phyloP scores from a whole-genome alignment of 1,140 invertebrate genomes.

The Thaumetopoea pityocampa region DNA sequence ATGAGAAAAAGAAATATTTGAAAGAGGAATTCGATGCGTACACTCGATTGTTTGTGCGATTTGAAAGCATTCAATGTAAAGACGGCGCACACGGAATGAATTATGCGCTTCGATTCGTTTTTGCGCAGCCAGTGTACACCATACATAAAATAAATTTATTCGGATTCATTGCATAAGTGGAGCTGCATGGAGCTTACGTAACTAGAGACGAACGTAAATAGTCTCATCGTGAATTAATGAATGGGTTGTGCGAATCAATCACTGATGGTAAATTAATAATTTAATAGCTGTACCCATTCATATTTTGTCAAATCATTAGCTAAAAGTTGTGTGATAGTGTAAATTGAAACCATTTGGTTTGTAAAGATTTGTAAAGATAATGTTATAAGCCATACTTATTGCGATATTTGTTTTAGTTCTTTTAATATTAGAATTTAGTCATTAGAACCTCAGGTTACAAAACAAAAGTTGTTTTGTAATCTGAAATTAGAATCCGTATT shows the following conservation, averaged over 20 bases:
- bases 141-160: constrained; percentile 50
- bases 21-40: constrained; percentile 64
- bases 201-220: constrained; percentile 7
- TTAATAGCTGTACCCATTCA: too few species aligned
- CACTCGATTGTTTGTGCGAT: constrained; percentile 65
- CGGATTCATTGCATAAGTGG: constrained; percentile 52
- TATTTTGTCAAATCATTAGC: too few species aligned
- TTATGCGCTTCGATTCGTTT: constrained; percentile 52
- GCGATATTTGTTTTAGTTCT: too few species aligned
- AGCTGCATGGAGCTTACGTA: constrained; percentile 41
- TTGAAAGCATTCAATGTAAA: constrained; percentile 69
- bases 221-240: constrained; percentile 14
- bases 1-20: constrained; percentile 74
- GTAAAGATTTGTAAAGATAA: too few species aligned
- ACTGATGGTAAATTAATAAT: too few species aligned
- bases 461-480: too few species aligned
- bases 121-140: constrained; percentile 31
- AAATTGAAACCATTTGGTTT: too few species aligned
- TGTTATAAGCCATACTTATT: too few species aligned
- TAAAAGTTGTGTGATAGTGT: too few species aligned
- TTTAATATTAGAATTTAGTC: too few species aligned
- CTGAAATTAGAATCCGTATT: too few species aligned
- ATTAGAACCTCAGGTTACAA: too few species aligned
- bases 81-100: constrained; percentile 51
- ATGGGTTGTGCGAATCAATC: constrained; percentile 8